Conservation (phyloP, 2,113 vertebrate genomes). For the Meles meles region DNA sequence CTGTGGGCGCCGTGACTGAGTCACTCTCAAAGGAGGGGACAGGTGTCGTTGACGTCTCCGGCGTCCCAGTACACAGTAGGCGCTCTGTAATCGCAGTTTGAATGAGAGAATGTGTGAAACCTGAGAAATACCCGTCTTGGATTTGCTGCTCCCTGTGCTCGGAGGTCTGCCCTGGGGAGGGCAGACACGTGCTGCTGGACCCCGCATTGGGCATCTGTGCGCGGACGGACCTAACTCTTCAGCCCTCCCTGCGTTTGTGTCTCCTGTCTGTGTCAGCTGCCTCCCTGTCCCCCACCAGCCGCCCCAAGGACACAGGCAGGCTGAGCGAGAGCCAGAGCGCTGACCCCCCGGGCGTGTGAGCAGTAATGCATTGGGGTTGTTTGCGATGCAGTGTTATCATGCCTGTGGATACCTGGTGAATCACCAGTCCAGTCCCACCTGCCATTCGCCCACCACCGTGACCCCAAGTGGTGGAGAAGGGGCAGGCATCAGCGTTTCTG, state of each 20-base stretch:
- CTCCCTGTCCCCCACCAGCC: neutral
- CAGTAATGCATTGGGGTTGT: neutral
- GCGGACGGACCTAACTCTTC: fast-evolving
- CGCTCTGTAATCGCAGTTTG: fast-evolving
- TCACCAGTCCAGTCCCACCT: fast-evolving
- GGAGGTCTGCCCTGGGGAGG: fast-evolving
- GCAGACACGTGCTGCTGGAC: fast-evolving
- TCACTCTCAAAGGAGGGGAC: fast-evolving
- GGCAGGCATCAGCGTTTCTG: fast-evolving
- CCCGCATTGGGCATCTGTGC: fast-evolving
- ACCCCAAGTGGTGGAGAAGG: neutral
- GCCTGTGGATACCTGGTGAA: neutral
- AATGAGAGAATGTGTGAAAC: fast-evolving
- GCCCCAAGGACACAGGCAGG: fast-evolving
- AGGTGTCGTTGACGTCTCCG: fast-evolving
- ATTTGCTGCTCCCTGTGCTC: fast-evolving
- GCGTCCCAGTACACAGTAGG: fast-evolving
- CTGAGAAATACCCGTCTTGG: fast-evolving
- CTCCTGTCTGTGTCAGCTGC: neutral
- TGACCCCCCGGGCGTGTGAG: neutral
- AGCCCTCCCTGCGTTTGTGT: fast-evolving
- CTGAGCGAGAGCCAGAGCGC: neutral
- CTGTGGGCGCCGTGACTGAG: neutral
- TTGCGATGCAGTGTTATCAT: fast-evolving
- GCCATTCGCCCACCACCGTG: fast-evolving